These are phyloP conservation scores for Callipepla squamata DNA, from an alignment of 2,113 vertebrate species.

Conservation along the genomic window DNA sequence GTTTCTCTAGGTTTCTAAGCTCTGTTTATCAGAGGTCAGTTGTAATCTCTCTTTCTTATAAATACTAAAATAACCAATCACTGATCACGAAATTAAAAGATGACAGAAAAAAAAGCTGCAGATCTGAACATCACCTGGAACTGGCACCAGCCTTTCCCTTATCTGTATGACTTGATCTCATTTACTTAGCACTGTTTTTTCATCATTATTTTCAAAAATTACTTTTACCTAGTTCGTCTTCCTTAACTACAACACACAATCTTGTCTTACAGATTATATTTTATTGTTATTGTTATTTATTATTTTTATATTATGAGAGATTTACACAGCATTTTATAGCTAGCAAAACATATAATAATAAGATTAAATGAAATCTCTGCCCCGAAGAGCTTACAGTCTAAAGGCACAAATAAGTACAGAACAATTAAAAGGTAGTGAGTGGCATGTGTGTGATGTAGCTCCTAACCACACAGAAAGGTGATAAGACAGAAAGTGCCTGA, in stretches of 20 bases:
- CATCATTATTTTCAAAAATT: not conserved
- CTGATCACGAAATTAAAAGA: not conserved
- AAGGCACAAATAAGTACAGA: conserved; percentile 29
- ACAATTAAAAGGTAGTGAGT: not conserved
- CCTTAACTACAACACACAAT: conserved; percentile 57
- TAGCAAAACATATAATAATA: conserved; percentile 29
- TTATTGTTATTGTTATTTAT: conserved; percentile 55
- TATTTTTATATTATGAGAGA: conserved; percentile 4
- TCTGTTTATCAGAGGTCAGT: not conserved
- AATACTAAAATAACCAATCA: not conserved
- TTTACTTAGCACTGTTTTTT: not conserved
- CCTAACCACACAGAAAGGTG: not conserved
- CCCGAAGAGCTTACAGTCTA: conserved; percentile 72
- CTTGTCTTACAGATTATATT: conserved; percentile 53
- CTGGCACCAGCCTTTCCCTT: not conserved
- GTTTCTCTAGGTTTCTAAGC: not conserved
- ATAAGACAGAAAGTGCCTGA: not conserved
- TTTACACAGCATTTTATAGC: conserved; percentile 58
- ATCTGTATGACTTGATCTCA: not conserved
- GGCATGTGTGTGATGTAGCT: not conserved
- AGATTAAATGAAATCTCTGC: conserved; percentile 46
- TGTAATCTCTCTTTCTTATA: not conserved
- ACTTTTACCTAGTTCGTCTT: not conserved
- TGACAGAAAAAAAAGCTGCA: not conserved
- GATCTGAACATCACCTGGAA: not conserved